These are phyloP conservation scores for Theocolax elegans DNA, from an alignment of 1,140 invertebrate species.

Conservation along the genomic window DNA sequence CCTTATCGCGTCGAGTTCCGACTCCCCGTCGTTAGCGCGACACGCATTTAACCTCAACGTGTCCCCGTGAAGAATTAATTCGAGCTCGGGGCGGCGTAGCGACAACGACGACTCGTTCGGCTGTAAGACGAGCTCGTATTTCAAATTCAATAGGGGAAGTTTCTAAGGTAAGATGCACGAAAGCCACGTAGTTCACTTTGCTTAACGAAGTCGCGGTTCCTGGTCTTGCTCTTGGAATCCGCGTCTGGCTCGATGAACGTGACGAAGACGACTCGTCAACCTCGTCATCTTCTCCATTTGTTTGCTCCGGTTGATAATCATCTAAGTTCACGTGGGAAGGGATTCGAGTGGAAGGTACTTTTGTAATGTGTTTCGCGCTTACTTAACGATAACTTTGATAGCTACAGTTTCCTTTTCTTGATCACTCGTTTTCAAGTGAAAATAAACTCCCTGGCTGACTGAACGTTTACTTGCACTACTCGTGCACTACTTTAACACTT, in stretches of 20 bases:
- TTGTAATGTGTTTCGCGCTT: no score
- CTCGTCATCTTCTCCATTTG: neutral
- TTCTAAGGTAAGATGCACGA: constrained; percentile 14
- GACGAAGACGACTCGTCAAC: neutral
- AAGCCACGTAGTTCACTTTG: constrained; percentile 20
- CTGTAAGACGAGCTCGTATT: constrained; percentile 36
- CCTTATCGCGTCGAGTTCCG: neutral
- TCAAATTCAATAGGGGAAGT: constrained; percentile 43
- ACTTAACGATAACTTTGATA: no score
- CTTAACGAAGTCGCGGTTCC: constrained; percentile 14
- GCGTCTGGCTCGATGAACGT: neutral
- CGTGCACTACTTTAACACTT: no score
- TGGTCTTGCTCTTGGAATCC: neutral
- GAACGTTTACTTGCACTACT: no score
- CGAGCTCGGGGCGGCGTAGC: neutral
- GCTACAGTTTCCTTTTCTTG: no score
- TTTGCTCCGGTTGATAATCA: constrained; percentile 15
- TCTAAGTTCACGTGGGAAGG: neutral
- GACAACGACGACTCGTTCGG: constrained; percentile 29
- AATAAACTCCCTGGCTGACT: no score
- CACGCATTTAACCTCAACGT: constrained; percentile 34
- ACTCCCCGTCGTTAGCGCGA: constrained; percentile 13
- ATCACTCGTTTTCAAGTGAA: no score
- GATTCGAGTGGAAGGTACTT: no score
- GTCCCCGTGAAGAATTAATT: constrained; percentile 48